Conservation (phyloP, 1,140 invertebrate genomes). For the Melitaea cinxia region DNA sequence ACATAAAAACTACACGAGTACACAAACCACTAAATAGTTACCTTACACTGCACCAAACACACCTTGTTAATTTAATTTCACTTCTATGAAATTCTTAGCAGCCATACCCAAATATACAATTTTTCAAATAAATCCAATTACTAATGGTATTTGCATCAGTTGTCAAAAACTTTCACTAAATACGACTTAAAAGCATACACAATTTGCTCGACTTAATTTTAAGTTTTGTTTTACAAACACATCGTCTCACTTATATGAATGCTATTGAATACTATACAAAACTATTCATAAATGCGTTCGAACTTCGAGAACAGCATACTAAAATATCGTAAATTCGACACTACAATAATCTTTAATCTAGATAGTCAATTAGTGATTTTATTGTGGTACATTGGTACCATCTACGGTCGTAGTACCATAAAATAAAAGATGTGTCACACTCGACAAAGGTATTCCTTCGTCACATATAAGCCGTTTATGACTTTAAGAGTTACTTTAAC, state of each 20-base stretch:
- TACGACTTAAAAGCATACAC: not conserved
- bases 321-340: constrained; percentile 9
- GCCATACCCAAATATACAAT: constrained; percentile 28
- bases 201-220: not conserved
- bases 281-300: constrained; percentile 21
- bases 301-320: constrained; percentile 20
- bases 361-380: too few relatives aligned
- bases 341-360: too few relatives aligned
- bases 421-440: not conserved
- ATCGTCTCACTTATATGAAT: constrained; percentile 22
- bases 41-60: constrained; percentile 26
- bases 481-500: too few relatives aligned
- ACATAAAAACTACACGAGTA: constrained; percentile 22
- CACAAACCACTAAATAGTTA: constrained; percentile 24
- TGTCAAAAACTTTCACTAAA: constrained; percentile 2
- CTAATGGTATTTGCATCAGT: not conserved
- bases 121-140: constrained; percentile 8
- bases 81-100: constrained; percentile 36
- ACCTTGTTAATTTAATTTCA: constrained; percentile 44
- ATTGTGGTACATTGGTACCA: too few relatives aligned
- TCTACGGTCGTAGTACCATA: constrained; percentile 12
- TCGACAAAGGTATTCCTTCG: not conserved
- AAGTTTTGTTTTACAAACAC: constrained; percentile 19
- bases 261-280: constrained; percentile 16
- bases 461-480: too few relatives aligned